Evolutionary conservation across 2,888 invertebrate genomes (phyloP).

Genomic region (Helleia helle): DNA sequence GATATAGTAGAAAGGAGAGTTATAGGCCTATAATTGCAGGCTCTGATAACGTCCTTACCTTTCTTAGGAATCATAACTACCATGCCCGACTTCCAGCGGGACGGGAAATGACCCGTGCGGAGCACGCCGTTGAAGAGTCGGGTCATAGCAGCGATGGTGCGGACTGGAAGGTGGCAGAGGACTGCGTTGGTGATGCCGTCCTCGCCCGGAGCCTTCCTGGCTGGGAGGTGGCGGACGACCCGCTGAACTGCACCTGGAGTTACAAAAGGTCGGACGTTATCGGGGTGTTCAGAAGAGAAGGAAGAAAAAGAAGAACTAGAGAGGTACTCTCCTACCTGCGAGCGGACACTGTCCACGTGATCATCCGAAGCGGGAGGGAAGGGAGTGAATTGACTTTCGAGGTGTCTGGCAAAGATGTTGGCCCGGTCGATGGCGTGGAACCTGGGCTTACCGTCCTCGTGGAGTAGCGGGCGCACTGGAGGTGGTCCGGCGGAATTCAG

Average conservation of each 20-base stretch:
- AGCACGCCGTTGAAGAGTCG: slow-evolving; percentile 20
- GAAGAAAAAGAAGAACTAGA: too few species aligned
- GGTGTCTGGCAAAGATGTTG: too few species aligned
- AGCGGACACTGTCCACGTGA: too few species aligned
- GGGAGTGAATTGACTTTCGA: too few species aligned
- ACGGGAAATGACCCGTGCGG: slow-evolving; percentile 21
- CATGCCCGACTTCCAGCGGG: slow-evolving; percentile 15
- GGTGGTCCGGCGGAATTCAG: background rate
- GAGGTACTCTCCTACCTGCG: too few species aligned
- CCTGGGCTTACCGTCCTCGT: background rate
- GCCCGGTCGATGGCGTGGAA: background rate
- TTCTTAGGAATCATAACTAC: slow-evolving; percentile 21
- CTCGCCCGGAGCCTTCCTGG: slow-evolving; percentile 15
- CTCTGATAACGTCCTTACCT: slow-evolving; percentile 17
- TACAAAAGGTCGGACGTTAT: too few species aligned
- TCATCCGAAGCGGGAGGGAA: background rate
- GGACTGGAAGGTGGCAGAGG: too few species aligned
- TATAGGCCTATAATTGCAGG: slow-evolving; percentile 21
- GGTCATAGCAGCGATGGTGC: slow-evolving; percentile 15
- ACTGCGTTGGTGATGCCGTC: slow-evolving; percentile 17
- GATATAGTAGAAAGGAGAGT: slow-evolving; percentile 9
- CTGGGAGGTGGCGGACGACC: too few species aligned
- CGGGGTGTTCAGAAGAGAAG: too few species aligned
- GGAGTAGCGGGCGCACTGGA: background rate
- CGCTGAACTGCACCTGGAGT: too few species aligned